Percentiles rank a stretch among this genome's conserved stretches.
Evolutionary conservation across 1,140 invertebrate genomes (phyloP).

Genomic region (Laupala kohalensis): DNA sequence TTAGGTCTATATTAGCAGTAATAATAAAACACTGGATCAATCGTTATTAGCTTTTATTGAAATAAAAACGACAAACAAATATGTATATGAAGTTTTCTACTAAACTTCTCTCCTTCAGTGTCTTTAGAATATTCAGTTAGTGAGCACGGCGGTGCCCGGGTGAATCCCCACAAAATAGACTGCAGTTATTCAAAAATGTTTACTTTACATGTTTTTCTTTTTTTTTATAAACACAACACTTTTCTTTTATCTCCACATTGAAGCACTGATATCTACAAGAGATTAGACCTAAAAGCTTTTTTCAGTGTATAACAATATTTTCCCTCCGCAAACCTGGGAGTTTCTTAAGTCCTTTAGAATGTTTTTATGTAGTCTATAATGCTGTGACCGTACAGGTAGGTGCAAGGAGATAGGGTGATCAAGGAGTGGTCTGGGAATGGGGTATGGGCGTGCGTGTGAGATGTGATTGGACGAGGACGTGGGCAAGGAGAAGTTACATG

Average conservation of each 20-base stretch:
- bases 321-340: conserved; percentile 1
- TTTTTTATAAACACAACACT: conserved; percentile 11
- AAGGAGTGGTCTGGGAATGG: not conserved
- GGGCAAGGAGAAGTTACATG: not conserved
- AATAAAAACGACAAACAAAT: conserved; percentile 17
- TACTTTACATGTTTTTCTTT: conserved; percentile 11
- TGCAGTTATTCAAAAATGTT: conserved; percentile 11
- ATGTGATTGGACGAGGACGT: no score
- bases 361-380: conserved; percentile 8
- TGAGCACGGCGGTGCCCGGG: conserved; percentile 6
- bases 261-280: conserved; percentile 12
- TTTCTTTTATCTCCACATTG: conserved; percentile 4
- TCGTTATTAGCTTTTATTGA: conserved; percentile 13
- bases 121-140: conserved; percentile 16
- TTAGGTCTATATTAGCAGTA: not conserved
- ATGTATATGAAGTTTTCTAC: conserved; percentile 14
- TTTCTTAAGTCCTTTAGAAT: conserved; percentile 9
- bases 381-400: not conserved
- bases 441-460: not conserved
- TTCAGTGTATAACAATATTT: conserved; percentile 11
- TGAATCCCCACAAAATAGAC: conserved; percentile 12
- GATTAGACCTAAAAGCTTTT: conserved; percentile 11
- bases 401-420: not conserved
- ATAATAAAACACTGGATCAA: not conserved
- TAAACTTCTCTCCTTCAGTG: conserved; percentile 10